Evolutionary conservation across 2,888 invertebrate genomes (phyloP).

Genomic region (Synanthedon formicaeformis): DNA sequence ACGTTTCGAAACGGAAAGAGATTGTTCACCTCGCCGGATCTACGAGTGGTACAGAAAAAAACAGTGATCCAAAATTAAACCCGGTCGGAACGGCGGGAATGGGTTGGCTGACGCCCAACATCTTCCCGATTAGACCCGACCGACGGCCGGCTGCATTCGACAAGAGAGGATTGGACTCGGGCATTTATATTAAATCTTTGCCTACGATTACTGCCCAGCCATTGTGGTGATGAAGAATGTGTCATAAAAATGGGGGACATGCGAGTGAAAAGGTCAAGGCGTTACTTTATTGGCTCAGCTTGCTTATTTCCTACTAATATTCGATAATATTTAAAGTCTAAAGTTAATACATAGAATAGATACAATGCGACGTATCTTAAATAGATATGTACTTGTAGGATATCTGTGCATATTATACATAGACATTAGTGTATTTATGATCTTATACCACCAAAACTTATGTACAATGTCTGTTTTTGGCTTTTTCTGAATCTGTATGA

Average conservation of each 20-base stretch:
- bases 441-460: no score
- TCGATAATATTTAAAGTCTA: no score
- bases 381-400: no score
- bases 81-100: conserved; percentile 52
- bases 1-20: conserved; percentile 21
- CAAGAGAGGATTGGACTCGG: conserved; percentile 3
- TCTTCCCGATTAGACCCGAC: conserved; percentile 36
- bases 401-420: no score
- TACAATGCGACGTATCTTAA: no score
- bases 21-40: conserved; percentile 63
- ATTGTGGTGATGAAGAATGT: neutral
- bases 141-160: conserved; percentile 40
- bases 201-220: neutral
- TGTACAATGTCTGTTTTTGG: no score
- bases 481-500: no score
- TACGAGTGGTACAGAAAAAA: conserved; percentile 48
- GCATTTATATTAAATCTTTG: no score
- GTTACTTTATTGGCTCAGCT: neutral
- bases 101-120: conserved; percentile 61
- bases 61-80: conserved; percentile 64
- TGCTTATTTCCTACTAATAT: no score
- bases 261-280: neutral
- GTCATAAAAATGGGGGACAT: neutral
- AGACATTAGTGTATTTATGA: no score
- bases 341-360: no score